Conservation (phyloP, 2,888 invertebrate genomes). For the Yponomeuta sedellus region DNA sequence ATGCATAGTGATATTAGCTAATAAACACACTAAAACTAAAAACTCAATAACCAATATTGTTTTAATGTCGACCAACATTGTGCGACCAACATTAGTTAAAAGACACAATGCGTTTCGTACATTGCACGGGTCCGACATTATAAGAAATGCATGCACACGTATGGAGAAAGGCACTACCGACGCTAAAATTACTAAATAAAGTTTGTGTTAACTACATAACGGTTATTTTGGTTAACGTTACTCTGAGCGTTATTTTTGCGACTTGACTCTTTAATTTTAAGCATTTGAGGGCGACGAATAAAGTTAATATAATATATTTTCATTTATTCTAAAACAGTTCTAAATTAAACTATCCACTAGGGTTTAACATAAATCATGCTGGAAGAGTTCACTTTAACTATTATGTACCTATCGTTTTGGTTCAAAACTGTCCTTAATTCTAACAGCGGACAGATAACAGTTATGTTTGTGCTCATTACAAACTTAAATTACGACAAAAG, state of each 20-base stretch:
- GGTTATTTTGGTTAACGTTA: constrained; percentile 8
- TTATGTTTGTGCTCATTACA: neutral
- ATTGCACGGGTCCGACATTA: constrained; percentile 27
- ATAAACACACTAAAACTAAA: neutral
- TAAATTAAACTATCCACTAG: neutral
- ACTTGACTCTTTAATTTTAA: constrained; percentile 9
- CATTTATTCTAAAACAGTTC: neutral
- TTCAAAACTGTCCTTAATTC: constrained; percentile 7
- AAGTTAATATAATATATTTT: neutral
- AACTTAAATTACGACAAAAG: constrained; percentile 8
- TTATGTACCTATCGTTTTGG: constrained; percentile 9
- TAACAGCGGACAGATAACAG: neutral
- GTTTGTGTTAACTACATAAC: neutral
- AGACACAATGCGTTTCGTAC: constrained; percentile 31
- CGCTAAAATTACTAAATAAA: constrained; percentile 7
- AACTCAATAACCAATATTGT: neutral
- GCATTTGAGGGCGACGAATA: neutral
- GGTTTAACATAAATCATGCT: neutral
- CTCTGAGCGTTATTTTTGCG: constrained; percentile 1
- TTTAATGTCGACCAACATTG: neutral
- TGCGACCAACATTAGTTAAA: neutral
- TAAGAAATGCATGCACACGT: constrained; percentile 44
- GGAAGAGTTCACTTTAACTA: constrained; percentile 3
- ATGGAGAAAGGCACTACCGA: constrained; percentile 17
- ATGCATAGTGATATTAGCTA: constrained; percentile 32